Evolutionary conservation across 2,113 vertebrate species (phyloP), one percentile per base, ranked within the genome.

Genomic region (Pseudorectes ferrugineus): DNA sequence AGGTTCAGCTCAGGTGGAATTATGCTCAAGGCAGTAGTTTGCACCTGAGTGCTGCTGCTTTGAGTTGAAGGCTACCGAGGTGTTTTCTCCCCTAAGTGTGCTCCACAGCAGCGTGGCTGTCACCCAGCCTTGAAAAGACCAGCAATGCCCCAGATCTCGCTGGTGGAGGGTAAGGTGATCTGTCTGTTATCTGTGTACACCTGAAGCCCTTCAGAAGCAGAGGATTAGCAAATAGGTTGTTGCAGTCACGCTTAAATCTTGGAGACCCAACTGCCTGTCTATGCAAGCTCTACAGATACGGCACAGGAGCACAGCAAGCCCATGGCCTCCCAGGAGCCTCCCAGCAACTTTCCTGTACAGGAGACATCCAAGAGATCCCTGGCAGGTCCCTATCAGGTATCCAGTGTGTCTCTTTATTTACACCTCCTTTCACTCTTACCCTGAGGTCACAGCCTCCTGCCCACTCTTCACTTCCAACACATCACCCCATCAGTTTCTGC

Each of bases 61-160:
- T 75, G 57, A 6, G 29, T 43, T 85, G 51, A 90, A 89, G 33
- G 57, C 23, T 62, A 8, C 13, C 2, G 10, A 62, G 21, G 29
- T 67, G 14, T 71, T 88, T 63, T 38, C 21, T n/a, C 11, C 40
- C 15, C 10, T 26, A 10, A 11, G 9, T 48, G 28, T 49, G 42
- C 45, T 46, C 38, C 0, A 0, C 18, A 25, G 8, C 28, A 63
- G 18, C 8, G 5, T 35, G 45, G 45, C 73, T 54, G 36, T 54
- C 3, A 17, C 18, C 12, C 24, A 38, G 24, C 36, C 77, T 87
- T 80, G 40, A 38, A 81, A 76, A 87, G 31, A 70, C 21, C 33
- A 92, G 48, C 3, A 2, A 14, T 1, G 6, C 20, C 24, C 59
- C 68, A 42, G 29, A 33, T 91, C 38, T 71, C 0, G 0, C 74